These are phyloP conservation scores for Pseudorasbora parva DNA, from an alignment of 2,113 vertebrate species.

Conservation along the genomic window DNA sequence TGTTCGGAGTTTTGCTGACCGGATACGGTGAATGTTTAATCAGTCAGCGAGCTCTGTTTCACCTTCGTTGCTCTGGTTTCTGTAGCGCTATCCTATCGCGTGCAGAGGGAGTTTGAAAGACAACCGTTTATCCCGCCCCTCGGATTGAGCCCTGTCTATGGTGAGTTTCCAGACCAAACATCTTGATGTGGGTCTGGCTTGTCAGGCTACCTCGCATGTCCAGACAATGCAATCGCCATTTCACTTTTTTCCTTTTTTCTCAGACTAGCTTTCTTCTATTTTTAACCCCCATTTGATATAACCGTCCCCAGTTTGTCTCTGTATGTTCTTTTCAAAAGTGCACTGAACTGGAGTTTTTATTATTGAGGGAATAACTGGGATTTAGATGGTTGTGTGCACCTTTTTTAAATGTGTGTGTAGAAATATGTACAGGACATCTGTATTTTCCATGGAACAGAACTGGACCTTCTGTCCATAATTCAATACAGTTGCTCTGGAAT, in stretches of 20 bases:
- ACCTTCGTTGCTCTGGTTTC: too few relatives aligned
- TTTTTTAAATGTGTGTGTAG: neutral
- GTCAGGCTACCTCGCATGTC: neutral
- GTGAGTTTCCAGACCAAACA: too few relatives aligned
- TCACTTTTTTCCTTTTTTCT: neutral
- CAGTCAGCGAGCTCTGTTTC: too few relatives aligned
- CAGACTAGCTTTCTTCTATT: neutral
- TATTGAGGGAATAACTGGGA: neutral
- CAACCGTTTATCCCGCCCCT: too few relatives aligned
- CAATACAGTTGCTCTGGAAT: neutral
- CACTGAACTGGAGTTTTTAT: neutral
- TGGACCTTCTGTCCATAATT: neutral
- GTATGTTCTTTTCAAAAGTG: neutral
- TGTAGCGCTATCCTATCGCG: too few relatives aligned
- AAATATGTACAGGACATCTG: neutral
- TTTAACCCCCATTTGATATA: neutral
- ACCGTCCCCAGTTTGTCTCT: neutral
- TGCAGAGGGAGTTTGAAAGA: too few relatives aligned
- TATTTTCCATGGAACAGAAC: neutral
- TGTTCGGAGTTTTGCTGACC: too few relatives aligned
- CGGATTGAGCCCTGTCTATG: too few relatives aligned
- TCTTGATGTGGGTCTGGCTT: too few relatives aligned
- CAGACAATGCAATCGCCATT: neutral
- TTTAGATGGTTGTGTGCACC: neutral
- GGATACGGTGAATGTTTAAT: too few relatives aligned